These are phyloP conservation scores for Amazona finschi DNA, from an alignment of 2,797 vertebrate genomes.

Conservation along the genomic window DNA sequence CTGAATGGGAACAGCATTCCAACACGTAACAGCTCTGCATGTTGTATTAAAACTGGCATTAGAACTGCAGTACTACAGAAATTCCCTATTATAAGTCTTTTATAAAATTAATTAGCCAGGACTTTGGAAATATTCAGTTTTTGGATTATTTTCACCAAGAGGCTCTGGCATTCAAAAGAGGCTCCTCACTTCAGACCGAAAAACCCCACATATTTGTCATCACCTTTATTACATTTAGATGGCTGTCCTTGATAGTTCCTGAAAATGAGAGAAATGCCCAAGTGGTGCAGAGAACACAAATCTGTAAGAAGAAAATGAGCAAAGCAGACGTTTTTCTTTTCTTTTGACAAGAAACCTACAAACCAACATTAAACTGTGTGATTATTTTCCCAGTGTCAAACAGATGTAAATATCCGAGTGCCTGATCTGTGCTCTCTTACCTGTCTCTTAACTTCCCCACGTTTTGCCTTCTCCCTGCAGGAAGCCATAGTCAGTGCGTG, in stretches of 20 bases:
- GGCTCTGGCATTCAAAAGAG: neutral
- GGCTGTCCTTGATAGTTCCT: neutral
- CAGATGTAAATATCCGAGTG: neutral
- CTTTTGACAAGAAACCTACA: neutral
- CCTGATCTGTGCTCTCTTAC: neutral
- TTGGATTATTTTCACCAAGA: neutral
- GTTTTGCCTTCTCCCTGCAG: slow-evolving; percentile 62
- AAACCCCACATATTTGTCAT: neutral
- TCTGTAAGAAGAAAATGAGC: neutral
- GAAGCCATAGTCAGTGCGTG: slow-evolving; percentile 91
- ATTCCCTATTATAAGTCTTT: neutral
- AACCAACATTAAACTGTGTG: neutral
- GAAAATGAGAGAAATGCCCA: neutral
- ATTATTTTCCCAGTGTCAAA: neutral
- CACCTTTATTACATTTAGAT: neutral
- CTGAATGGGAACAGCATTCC: neutral
- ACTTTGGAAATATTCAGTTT: neutral
- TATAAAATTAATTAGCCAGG: neutral
- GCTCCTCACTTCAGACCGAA: neutral
- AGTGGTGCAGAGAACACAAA: neutral
- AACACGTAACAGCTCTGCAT: neutral
- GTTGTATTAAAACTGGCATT: neutral
- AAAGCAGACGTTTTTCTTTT: neutral
- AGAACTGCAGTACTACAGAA: neutral
- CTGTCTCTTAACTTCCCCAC: neutral